phyloP scores from a whole-genome alignment of 2,113 vertebrate species.

The Semnornis frantzii region DNA sequence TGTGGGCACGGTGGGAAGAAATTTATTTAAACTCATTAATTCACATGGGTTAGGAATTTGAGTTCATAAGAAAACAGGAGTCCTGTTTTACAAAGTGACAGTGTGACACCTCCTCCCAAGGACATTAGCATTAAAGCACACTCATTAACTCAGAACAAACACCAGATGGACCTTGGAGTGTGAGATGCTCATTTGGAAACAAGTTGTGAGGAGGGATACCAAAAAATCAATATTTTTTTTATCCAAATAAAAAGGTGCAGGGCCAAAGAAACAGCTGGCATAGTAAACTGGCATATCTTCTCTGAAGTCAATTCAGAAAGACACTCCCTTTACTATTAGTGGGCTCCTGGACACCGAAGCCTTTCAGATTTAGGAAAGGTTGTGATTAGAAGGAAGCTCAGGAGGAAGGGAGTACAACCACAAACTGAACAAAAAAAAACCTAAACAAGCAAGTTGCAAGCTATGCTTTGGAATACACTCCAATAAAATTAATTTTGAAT shows the following conservation, averaged over 20 bases:
- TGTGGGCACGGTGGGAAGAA: not conserved
- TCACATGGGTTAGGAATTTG: not conserved
- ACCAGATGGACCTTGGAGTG: conserved; percentile 21
- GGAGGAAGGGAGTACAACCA: not conserved
- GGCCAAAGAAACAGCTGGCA: not conserved
- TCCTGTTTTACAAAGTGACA: not conserved
- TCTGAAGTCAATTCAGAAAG: not conserved
- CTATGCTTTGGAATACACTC: not conserved
- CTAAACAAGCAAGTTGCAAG: not conserved
- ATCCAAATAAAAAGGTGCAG: not conserved
- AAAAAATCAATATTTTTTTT: not conserved
- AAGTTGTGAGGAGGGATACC: not conserved
- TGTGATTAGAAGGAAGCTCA: not conserved
- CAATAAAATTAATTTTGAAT: not conserved
- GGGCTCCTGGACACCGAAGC: not conserved
- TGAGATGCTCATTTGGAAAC: conserved; percentile 21
- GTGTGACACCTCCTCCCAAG: not conserved
- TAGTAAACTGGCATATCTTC: not conserved
- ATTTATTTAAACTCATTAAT: not conserved
- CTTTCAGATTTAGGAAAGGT: not conserved
- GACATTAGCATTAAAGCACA: not conserved
- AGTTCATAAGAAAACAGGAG: not conserved
- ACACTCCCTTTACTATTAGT: not conserved
- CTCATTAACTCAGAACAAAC: conserved; percentile 16
- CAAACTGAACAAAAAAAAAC: not conserved